Conservation (phyloP, 2,888 invertebrate species). For the Rhyacophila evoluta region DNA sequence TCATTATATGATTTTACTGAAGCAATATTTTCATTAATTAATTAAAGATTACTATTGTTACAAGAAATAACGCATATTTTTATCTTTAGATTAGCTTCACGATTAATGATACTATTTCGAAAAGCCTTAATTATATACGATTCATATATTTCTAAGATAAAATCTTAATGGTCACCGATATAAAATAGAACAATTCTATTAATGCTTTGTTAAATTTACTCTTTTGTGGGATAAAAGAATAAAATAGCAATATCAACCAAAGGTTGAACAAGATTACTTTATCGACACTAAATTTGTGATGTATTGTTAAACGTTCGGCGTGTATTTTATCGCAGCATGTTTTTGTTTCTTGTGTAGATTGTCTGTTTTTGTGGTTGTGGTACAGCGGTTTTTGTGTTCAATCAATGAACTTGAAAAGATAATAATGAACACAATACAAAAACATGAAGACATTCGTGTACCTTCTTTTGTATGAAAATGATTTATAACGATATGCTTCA, state of each 20-base stretch:
- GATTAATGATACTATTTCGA: too few species aligned
- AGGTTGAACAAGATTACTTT: background rate
- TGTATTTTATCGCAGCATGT: background rate
- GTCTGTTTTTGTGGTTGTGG: too few species aligned
- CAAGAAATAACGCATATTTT: too few species aligned
- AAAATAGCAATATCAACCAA: constrained; percentile 4
- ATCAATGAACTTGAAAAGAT: constrained; percentile 15
- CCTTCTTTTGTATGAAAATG: too few species aligned
- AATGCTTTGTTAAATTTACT: background rate
- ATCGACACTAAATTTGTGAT: constrained; percentile 13
- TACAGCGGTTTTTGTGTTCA: background rate
- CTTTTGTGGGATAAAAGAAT: constrained; percentile 2
- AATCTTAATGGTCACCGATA: background rate
- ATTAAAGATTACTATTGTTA: too few species aligned
- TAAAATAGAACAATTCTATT: background rate
- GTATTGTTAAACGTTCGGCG: constrained; percentile 3
- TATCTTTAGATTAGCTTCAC: too few species aligned
- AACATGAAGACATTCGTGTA: background rate
- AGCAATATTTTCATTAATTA: too few species aligned
- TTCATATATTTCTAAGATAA: too few species aligned
- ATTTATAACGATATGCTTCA: too few species aligned
- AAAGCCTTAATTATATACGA: too few species aligned
- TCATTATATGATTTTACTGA: too few species aligned
- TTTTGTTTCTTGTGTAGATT: constrained; percentile 1
- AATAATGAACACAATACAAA: background rate